phyloP scores from a whole-genome alignment of 2,113 vertebrate species.

The Origma solitaria region DNA sequence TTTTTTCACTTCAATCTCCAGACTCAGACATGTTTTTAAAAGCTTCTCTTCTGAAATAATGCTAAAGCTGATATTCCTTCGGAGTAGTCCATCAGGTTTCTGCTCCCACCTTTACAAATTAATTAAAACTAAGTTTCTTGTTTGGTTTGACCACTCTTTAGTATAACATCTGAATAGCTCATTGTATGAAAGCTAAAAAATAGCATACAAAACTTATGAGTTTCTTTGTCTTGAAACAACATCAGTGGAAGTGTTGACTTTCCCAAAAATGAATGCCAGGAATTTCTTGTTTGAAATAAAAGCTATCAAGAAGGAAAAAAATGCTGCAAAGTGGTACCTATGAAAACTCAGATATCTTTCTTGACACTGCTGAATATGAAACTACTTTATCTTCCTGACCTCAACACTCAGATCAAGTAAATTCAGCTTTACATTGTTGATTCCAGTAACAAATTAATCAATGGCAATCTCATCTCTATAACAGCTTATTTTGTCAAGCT shows the following conservation, averaged over 20 bases:
- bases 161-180: neutral
- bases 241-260: neutral
- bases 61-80: neutral
- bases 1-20: neutral
- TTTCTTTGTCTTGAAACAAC: neutral
- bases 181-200: neutral
- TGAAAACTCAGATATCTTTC: neutral
- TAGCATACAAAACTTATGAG: neutral
- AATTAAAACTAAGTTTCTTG: neutral
- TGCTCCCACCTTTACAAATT: neutral
- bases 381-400: neutral
- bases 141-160: neutral
- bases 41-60: neutral
- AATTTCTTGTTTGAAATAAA: neutral
- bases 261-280: neutral
- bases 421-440: neutral
- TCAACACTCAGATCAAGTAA: neutral
- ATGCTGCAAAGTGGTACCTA: fast-evolving
- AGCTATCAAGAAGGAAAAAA: neutral
- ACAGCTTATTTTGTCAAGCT: neutral
- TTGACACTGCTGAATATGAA: neutral
- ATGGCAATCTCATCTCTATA: slow-evolving; percentile 9
- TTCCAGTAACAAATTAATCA: slow-evolving; percentile 35
- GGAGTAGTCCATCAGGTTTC: neutral
- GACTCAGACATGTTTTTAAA: neutral